Percentiles rank a stretch among this genome's conserved stretches.
phyloP scores from a whole-genome alignment of 2,797 vertebrate species.

The Rhynchotus rufescens region DNA sequence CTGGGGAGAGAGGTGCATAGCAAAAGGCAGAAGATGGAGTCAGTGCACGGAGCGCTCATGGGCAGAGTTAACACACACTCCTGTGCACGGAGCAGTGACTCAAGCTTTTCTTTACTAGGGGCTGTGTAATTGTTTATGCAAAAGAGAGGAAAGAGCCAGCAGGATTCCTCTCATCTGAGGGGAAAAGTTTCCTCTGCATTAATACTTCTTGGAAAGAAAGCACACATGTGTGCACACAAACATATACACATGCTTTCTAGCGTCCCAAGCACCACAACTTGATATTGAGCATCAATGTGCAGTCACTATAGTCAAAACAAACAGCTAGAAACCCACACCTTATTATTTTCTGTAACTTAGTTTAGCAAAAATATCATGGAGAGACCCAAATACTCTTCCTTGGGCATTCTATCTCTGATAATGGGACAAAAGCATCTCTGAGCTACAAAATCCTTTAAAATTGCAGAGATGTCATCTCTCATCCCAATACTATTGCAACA shows the following conservation, averaged over 20 bases:
- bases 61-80: neutral
- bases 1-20: neutral
- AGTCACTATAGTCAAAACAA: neutral
- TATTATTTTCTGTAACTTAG: neutral
- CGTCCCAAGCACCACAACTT: neutral
- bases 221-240: neutral
- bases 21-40: neutral
- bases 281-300: neutral
- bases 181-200: neutral
- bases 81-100: neutral
- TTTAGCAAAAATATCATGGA: neutral
- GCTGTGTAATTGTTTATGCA: neutral
- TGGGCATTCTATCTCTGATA: neutral
- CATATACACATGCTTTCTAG: neutral
- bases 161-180: neutral
- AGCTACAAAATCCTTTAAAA: neutral
- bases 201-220: neutral
- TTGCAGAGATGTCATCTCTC: neutral
- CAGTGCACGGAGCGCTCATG: fast-evolving
- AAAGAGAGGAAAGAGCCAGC: neutral
- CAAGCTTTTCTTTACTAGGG: neutral
- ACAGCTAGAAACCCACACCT: neutral
- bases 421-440: neutral
- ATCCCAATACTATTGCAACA: neutral
- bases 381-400: neutral